A percentile compares a stretch with the other conserved stretches of the same genome.
phyloP scores from a whole-genome alignment of 2,888 invertebrate genomes.

The Cheilosia scutellata region DNA sequence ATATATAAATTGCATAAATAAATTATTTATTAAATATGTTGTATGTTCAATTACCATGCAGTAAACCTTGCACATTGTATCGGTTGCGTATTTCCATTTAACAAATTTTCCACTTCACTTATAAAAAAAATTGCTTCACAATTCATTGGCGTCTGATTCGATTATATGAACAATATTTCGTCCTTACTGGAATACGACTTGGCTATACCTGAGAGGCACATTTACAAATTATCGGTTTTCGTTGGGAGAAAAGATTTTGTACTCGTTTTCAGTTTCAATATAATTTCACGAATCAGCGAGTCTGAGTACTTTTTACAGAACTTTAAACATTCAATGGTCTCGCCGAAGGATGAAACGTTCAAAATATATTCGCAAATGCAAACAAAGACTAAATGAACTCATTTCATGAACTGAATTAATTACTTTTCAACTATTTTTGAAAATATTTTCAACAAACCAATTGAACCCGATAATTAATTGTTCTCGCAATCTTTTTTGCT shows the following conservation, averaged over 20 bases:
- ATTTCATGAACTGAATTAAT: not conserved
- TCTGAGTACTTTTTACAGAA: too few species aligned
- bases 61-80: not conserved
- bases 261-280: too few species aligned
- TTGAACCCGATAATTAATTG: not conserved
- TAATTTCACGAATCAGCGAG: too few species aligned
- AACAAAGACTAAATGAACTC: too few species aligned
- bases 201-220: not conserved
- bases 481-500: not conserved
- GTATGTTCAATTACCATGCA: too few species aligned
- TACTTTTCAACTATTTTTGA: conserved; percentile 8
- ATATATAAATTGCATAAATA: too few species aligned
- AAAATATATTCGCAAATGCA: not conserved
- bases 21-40: too few species aligned
- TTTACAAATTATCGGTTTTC: too few species aligned
- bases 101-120: conserved; percentile 13
- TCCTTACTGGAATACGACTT: not conserved
- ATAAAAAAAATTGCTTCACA: conserved; percentile 11
- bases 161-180: conserved; percentile 1
- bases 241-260: too few species aligned
- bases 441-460: not conserved
- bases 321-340: too few species aligned
- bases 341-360: not conserved
- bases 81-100: not conserved
- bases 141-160: conserved; percentile 9